Evolutionary conservation across 2,113 vertebrate genomes (phyloP).

Genomic region (Sciurus niger): DNA sequence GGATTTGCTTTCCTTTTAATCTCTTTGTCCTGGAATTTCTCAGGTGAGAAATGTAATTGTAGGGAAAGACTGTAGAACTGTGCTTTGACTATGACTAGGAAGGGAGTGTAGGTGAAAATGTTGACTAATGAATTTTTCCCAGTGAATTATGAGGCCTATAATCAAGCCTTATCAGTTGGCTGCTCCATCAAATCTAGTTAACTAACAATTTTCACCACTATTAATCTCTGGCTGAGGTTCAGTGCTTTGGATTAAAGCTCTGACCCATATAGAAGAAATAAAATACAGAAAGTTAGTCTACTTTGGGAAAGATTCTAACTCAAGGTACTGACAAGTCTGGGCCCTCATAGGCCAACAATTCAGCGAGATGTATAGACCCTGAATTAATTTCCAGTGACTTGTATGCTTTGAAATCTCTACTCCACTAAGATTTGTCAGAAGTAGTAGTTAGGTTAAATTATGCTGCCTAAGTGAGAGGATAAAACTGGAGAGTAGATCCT

Average conservation of each 20-base stretch:
- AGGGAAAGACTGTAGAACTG: conserved; percentile 4
- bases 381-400: conserved; percentile 67
- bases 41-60: conserved; percentile 39
- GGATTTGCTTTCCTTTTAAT: conserved; percentile 22
- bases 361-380: conserved; percentile 42
- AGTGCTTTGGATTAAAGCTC: conserved; percentile 67
- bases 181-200: conserved; percentile 73
- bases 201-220: conserved; percentile 69
- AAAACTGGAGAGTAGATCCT: conserved; percentile 2
- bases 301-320: conserved; percentile 67
- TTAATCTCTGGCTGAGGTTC: conserved; percentile 64
- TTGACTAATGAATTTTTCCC: conserved; percentile 81
- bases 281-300: conserved; percentile 65
- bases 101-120: conserved; percentile 71
- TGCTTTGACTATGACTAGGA: conserved; percentile 50
- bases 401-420: conserved; percentile 58
- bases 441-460: conserved; percentile 56
- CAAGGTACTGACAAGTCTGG: conserved; percentile 14
- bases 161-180: conserved; percentile 45
- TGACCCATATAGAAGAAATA: conserved; percentile 69
- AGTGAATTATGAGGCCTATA: conserved; percentile 76
- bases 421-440: conserved; percentile 59
- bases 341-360: conserved; percentile 52
- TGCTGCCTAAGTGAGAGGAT: conserved; percentile 42
- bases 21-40: conserved; percentile 58